phyloP scores from a whole-genome alignment of 2,113 vertebrate species.

The Leucoraja erinaceus region DNA sequence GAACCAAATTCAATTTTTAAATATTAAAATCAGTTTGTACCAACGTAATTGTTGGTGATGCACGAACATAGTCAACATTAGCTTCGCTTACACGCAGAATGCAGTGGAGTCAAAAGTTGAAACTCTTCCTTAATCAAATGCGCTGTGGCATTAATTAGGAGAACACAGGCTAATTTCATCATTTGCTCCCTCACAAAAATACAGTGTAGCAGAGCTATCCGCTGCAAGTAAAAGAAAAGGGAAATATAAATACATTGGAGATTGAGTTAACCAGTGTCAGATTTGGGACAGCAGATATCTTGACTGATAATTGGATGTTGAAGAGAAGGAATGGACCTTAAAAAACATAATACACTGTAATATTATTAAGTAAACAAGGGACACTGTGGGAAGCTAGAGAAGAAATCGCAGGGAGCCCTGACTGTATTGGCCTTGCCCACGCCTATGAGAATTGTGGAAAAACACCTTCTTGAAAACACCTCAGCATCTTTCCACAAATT shows the following conservation, averaged over 20 bases:
- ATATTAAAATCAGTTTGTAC: background rate
- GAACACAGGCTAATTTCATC: background rate
- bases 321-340: background rate
- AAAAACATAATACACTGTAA: background rate
- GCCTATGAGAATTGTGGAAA: too few species aligned
- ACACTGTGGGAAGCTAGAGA: too few species aligned
- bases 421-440: too few species aligned
- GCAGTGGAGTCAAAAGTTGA: background rate
- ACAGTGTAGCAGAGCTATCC: background rate
- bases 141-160: background rate
- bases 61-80: background rate
- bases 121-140: background rate
- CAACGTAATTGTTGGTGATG: background rate
- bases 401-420: too few species aligned
- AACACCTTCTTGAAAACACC: too few species aligned
- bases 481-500: too few species aligned
- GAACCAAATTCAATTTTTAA: background rate
- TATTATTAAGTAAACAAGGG: background rate
- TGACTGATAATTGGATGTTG: background rate
- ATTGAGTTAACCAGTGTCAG: background rate
- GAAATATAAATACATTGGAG: background rate
- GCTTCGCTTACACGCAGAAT: background rate
- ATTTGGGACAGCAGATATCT: background rate
- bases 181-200: background rate
- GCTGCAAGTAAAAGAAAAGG: background rate